Conservation (phyloP, 2,888 invertebrate species). For the Epinotia demarniana region DNA sequence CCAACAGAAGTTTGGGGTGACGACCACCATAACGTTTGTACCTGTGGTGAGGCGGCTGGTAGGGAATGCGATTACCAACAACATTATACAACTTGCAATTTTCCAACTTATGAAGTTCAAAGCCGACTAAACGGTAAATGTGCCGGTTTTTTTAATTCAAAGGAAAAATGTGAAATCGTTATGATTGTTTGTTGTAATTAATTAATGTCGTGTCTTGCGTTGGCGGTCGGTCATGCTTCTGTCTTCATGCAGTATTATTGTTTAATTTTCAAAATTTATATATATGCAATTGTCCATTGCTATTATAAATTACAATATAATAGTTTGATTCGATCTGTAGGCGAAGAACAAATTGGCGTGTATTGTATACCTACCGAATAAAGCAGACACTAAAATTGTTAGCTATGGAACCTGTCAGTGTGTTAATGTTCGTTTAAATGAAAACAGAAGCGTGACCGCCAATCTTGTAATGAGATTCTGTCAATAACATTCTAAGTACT, state of each 20-base stretch:
- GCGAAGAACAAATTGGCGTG: background rate
- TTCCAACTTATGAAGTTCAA: background rate
- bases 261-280: background rate
- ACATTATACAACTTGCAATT: slow-evolving; percentile 7
- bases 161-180: background rate
- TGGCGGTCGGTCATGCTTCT: slow-evolving; percentile 2
- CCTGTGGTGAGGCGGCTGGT: slow-evolving; percentile 16
- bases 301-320: background rate
- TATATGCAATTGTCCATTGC: background rate
- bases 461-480: background rate
- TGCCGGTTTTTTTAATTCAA: slow-evolving; percentile 1
- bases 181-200: background rate
- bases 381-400: background rate
- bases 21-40: slow-evolving; percentile 6
- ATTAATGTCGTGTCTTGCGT: slow-evolving; percentile 6
- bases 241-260: background rate
- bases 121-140: background rate
- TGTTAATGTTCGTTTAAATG: background rate
- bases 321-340: background rate
- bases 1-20: slow-evolving; percentile 13
- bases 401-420: background rate
- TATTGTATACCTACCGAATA: background rate
- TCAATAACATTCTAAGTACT: background rate
- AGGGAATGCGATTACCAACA: slow-evolving; percentile 5
- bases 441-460: slow-evolving; percentile 2